phyloP scores from a whole-genome alignment of 2,888 invertebrate genomes.

The Metacarcinus magister region DNA sequence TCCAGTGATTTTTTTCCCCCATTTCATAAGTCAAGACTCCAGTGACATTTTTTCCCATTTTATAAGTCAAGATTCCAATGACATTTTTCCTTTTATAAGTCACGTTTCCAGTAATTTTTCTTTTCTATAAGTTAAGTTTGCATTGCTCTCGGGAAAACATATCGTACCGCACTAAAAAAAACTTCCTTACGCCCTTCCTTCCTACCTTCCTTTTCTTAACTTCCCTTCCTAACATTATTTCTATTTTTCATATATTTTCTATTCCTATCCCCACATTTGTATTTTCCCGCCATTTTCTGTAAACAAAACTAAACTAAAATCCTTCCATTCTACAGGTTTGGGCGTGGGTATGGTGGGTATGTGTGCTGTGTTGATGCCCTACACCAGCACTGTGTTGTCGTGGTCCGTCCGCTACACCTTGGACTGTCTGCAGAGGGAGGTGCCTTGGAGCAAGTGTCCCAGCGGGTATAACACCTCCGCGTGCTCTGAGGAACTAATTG shows the following conservation, averaged over 20 bases:
- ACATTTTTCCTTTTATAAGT: too few species aligned
- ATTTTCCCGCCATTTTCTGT: not conserved
- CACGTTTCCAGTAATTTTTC: too few species aligned
- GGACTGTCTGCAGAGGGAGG: slow-evolving; percentile 60
- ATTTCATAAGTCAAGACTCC: too few species aligned
- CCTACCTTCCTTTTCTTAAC: too few species aligned
- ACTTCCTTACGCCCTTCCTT: too few species aligned
- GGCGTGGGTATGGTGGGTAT: slow-evolving; percentile 74
- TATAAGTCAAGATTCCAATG: too few species aligned
- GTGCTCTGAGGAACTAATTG: not conserved
- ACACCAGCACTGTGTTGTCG: slow-evolving; percentile 67
- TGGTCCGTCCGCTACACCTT: slow-evolving; percentile 66
- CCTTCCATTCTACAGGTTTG: slow-evolving; percentile 63
- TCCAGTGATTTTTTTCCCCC: too few species aligned
- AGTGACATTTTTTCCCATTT: too few species aligned
- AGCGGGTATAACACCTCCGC: not conserved
- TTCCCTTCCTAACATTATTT: too few species aligned
- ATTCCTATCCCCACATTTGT: not conserved
- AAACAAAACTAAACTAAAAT: not conserved
- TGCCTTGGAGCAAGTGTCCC: slow-evolving; percentile 76
- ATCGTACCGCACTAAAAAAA: too few species aligned
- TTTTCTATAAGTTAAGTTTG: too few species aligned
- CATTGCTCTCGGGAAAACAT: too few species aligned
- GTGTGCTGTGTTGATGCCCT: slow-evolving; percentile 65
- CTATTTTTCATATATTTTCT: not conserved